Evolutionary conservation across 1,140 invertebrate species (phyloP), one percentile per base, ranked within the genome.

Genomic region (Colletes latitarsis): DNA sequence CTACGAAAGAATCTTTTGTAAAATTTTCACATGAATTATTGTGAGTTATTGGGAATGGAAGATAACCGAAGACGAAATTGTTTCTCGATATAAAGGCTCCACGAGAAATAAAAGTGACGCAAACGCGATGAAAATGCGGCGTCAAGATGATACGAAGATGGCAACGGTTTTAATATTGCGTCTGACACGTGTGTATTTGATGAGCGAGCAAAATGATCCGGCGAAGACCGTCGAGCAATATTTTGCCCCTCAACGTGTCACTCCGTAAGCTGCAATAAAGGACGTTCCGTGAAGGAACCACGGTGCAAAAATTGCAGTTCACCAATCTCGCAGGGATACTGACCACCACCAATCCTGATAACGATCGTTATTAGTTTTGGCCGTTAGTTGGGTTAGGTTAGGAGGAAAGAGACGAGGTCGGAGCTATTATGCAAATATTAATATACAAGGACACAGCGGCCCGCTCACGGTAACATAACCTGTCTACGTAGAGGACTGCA

Each of bases 191-290:
- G 21, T 49, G 49, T 75, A n/a, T 43, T 66, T 12, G 62, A 64
- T 41, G 60, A 55, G 12, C 49, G 49, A 64, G 43, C 6, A 43
- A 17, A 43, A 64, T 43, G 30, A 64, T 10, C 6, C 21, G 2
- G 58, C 5, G 14, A 55, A 41, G 6, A 43, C 19, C 52, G 60
- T 63, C 60, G 21, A 14, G 60, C 49, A 41, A 64, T 64, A 74
- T 74, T 74, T 64, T 30, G 14, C 14, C 30, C 46, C 0, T 12
- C 3, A 64, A 41, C 30, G 72, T 55, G 72, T 75, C 62, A 66
- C 17, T 64, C 6, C 6, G 30, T 66, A 75, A 75, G 72, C 62
- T 66, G 72, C 30, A 19, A 75, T 75, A 75, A 75, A 41, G 72
- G n/a, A 41, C 60, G 19, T 15, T 1, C 0, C 17, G 60, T 43